phyloP scores from a whole-genome alignment of 2,113 vertebrate genomes.

The Dendropsophus ebraccatus region DNA sequence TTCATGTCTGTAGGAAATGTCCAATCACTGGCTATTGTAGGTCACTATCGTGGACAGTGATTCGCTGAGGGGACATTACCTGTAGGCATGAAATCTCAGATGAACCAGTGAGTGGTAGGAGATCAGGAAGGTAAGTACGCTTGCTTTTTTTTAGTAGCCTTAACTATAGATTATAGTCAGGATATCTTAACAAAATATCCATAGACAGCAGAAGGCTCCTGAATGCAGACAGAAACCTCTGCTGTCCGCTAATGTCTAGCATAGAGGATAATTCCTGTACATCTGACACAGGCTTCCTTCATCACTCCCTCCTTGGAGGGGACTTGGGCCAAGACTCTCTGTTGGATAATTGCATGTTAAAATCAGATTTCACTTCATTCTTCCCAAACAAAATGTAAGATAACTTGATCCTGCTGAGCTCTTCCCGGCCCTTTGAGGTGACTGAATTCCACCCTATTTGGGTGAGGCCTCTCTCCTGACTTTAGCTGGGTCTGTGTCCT shows the following conservation, averaged over 20 bases:
- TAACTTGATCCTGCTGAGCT: not conserved
- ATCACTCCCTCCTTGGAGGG: not conserved
- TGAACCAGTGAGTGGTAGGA: too few relatives aligned
- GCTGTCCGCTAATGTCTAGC: not conserved
- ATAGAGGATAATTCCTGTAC: not conserved
- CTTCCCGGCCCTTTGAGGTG: not conserved
- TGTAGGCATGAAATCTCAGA: too few relatives aligned
- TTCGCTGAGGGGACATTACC: too few relatives aligned
- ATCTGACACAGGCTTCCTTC: not conserved
- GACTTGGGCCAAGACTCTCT: not conserved
- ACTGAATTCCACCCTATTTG: not conserved
- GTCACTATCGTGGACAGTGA: too few relatives aligned
- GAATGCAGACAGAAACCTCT: not conserved
- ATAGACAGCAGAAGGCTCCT: too few relatives aligned
- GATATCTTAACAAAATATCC: too few relatives aligned
- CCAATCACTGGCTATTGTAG: too few relatives aligned
- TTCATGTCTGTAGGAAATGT: too few relatives aligned
- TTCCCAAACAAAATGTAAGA: not conserved
- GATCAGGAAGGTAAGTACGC: too few relatives aligned
- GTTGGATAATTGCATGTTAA: not conserved
- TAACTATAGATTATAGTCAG: too few relatives aligned
- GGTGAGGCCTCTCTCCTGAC: not conserved
- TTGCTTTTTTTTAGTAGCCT: too few relatives aligned
- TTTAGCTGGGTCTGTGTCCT: not conserved
- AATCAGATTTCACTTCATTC: constrained; percentile 19